A percentile compares a stretch with the other conserved stretches of the same genome.
Evolutionary conservation across 2,797 vertebrate species (phyloP).

Genomic region (Sebastes oblongus): DNA sequence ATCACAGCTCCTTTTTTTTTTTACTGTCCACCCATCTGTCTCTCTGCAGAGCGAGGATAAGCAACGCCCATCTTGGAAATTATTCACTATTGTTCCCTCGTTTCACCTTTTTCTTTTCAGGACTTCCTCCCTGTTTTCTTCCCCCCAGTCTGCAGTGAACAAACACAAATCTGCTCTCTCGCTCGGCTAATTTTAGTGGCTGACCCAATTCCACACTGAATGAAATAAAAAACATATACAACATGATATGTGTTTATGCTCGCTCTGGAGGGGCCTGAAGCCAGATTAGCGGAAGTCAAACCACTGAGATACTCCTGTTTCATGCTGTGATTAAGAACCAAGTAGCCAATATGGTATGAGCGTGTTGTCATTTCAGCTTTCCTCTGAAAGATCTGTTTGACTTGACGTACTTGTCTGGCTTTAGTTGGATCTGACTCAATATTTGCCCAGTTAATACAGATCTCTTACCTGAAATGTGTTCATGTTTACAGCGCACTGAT

Average conservation of each 20-base stretch:
- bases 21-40: constrained; percentile 23
- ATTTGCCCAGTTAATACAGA: neutral
- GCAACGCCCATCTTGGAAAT: constrained; percentile 68
- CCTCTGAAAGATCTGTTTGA: neutral
- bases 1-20: constrained; percentile 41
- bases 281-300: constrained; percentile 70
- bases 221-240: constrained; percentile 65
- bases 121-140: neutral
- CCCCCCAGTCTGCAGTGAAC: neutral
- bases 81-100: constrained; percentile 15
- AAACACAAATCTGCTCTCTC: constrained; percentile 20
- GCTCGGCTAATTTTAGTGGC: constrained; percentile 79
- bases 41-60: constrained; percentile 61
- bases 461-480: neutral
- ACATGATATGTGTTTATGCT: constrained; percentile 60
- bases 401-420: neutral
- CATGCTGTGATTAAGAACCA: constrained; percentile 46
- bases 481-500: neutral
- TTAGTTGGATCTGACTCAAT: neutral
- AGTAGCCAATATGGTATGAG: neutral
- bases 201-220: constrained; percentile 82
- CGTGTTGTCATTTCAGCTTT: neutral
- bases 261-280: constrained; percentile 55
- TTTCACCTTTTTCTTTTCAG: constrained; percentile 15
- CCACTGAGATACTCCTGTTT: constrained; percentile 62